Conservation (phyloP, 2,797 vertebrate species). For the Molossus molossus region DNA sequence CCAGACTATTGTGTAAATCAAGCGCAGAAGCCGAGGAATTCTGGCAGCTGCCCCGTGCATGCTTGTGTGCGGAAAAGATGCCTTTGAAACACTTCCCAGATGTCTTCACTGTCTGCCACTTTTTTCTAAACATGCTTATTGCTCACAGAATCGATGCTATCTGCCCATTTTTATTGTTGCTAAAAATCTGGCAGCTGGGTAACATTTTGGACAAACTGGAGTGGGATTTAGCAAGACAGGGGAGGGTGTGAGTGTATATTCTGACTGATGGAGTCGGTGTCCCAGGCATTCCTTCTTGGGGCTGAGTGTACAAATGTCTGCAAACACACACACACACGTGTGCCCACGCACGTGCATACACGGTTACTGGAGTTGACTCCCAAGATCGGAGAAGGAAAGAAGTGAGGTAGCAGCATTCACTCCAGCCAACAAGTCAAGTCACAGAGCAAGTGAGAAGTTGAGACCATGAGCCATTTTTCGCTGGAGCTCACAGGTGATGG, state of each 20-base stretch:
- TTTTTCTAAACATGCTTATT: conserved; percentile 56
- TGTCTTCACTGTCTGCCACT: conserved; percentile 16
- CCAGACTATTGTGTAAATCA: conserved; percentile 60
- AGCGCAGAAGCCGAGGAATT: background rate
- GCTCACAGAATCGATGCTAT: conserved; percentile 60
- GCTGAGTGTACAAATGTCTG: background rate
- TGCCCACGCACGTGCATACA: background rate
- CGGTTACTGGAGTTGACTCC: background rate
- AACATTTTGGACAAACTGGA: background rate
- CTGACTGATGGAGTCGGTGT: background rate
- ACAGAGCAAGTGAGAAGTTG: background rate
- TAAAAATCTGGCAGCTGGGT: conserved; percentile 55
- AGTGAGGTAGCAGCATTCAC: background rate
- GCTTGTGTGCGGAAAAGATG: background rate
- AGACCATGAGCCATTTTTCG: background rate
- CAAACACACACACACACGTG: background rate
- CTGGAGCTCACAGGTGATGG: background rate
- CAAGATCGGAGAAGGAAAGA: conserved; percentile 6
- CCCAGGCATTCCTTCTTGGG: background rate
- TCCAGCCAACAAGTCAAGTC: background rate
- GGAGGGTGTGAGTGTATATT: background rate
- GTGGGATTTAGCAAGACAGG: conserved; percentile 37
- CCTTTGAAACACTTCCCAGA: conserved; percentile 67
- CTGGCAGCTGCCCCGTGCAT: conserved; percentile 54
- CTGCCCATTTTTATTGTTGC: conserved; percentile 34